Base-by-base conservation (phyloP, 2,113 vertebrate species). In the Conger conger region DNA sequence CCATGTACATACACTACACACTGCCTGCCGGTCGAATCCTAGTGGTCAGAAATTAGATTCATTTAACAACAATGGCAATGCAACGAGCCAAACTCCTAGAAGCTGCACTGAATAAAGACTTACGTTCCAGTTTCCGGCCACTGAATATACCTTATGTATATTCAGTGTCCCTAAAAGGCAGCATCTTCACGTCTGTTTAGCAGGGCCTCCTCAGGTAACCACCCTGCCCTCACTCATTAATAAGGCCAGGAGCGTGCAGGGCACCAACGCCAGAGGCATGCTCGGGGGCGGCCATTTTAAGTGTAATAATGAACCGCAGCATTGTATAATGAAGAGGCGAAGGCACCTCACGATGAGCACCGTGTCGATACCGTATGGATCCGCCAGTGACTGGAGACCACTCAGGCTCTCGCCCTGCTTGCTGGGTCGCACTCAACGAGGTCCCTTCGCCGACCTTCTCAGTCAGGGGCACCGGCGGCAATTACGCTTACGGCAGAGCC, bases 311-410 rank as follows among this genome's bases (percentile, higher is more conserved):
- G 81, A 88, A 84, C 83, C 79, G 36, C 40, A 7, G 50, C 84
- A 78, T 81, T 87, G 85, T 81, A 88, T 88, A 85, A 87, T 86
- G 85, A 89, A 86, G 57, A 79, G 18, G 79, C 76, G 2, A 79
- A 82, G 17, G 76, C 45, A 78, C 77, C 81, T 57, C 83, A 83
- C 87, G 82, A 83, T 63, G 82, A 87, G 33, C 50, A 23, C 53
- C 42, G 30, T 78, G 76, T 82, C 82, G 86, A 82, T 85, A 78
- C 81, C 78, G 27, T 63, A 63, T 63, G 57, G 57, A 63, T 63
- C 57, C 8, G 76, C 57, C 17, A 20, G 4, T 16, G 38, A 27
- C 38, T 16, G 33, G 80, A 45, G 33, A 82, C n/a, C 57, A 42
- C 63, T 45, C 53, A 82, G 36, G 42, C 40, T 15, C n/a, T 77